These are phyloP conservation scores for Mycteria americana DNA, from an alignment of 2,797 vertebrate species.

Conservation along the genomic window DNA sequence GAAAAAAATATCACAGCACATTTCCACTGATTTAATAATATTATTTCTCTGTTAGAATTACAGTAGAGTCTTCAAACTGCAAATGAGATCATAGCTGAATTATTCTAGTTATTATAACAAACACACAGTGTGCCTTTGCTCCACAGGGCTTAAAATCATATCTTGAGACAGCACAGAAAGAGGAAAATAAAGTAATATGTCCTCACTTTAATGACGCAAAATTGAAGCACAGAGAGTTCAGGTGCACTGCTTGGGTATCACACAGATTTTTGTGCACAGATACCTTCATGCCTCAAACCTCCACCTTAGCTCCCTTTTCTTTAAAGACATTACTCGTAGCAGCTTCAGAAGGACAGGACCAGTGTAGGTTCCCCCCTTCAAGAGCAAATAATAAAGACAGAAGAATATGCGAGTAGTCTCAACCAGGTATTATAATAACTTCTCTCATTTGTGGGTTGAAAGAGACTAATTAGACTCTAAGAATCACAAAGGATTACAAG, in stretches of 20 bases:
- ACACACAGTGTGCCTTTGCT: not conserved
- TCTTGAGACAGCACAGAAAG: not conserved
- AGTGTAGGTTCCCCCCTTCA: not conserved
- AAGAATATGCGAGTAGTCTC: not conserved
- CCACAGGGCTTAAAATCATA: not conserved
- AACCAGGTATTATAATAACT: not conserved
- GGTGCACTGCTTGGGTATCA: not conserved
- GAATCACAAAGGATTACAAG: not conserved
- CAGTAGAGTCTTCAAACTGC: not conserved
- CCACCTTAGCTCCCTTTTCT: not conserved
- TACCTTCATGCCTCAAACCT: not conserved
- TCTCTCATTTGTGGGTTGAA: not conserved
- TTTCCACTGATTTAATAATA: not conserved
- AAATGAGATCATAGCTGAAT: not conserved
- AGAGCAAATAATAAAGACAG: not conserved
- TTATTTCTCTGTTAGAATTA: not conserved
- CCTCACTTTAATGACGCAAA: not conserved
- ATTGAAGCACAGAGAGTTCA: not conserved
- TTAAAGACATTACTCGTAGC: not conserved
- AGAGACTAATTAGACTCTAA: not conserved
- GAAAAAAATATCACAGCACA: not conserved
- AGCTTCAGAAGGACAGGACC: not conserved
- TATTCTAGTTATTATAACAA: not conserved
- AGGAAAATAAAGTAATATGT: not conserved
- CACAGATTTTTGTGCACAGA: not conserved